Evolutionary conservation across 2,888 invertebrate species (phyloP).

Genomic region (Argyra leucocephala): DNA sequence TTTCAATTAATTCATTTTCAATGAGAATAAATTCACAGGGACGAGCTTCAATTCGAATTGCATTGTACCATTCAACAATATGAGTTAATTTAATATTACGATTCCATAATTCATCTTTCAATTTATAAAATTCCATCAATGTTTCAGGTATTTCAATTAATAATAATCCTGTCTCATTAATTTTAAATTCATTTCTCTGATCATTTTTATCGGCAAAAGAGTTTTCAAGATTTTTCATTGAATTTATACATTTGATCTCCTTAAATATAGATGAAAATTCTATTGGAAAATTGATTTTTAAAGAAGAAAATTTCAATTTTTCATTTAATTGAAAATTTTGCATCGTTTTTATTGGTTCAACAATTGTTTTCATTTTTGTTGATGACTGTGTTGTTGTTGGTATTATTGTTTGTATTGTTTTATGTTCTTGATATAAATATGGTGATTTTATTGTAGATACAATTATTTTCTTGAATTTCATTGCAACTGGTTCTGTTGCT

Average conservation of each 20-base stretch:
- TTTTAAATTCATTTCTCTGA: background rate
- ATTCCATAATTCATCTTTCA: slow-evolving; percentile 34
- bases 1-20: slow-evolving; percentile 60
- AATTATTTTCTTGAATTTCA: slow-evolving; percentile 8
- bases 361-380: slow-evolving; percentile 15
- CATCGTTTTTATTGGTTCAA: background rate
- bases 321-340: slow-evolving; percentile 16
- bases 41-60: slow-evolving; percentile 59
- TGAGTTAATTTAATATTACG: slow-evolving; percentile 47
- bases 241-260: slow-evolving; percentile 73
- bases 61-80: slow-evolving; percentile 72
- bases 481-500: slow-evolving; percentile 4
- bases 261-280: slow-evolving; percentile 62
- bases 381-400: slow-evolving; percentile 15
- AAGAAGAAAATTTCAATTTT: slow-evolving; percentile 21
- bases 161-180: background rate
- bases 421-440: too few species aligned
- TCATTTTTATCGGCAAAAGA: slow-evolving; percentile 45
- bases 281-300: slow-evolving; percentile 30
- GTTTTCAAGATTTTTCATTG: slow-evolving; percentile 51
- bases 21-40: slow-evolving; percentile 71
- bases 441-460: background rate
- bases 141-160: slow-evolving; percentile 25
- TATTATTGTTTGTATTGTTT: too few species aligned
- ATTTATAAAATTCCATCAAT: slow-evolving; percentile 31